Evolutionary conservation across 2,888 invertebrate genomes (phyloP), one percentile per base, ranked within the genome.

Genomic region (Leptothorax acervorum): DNA sequence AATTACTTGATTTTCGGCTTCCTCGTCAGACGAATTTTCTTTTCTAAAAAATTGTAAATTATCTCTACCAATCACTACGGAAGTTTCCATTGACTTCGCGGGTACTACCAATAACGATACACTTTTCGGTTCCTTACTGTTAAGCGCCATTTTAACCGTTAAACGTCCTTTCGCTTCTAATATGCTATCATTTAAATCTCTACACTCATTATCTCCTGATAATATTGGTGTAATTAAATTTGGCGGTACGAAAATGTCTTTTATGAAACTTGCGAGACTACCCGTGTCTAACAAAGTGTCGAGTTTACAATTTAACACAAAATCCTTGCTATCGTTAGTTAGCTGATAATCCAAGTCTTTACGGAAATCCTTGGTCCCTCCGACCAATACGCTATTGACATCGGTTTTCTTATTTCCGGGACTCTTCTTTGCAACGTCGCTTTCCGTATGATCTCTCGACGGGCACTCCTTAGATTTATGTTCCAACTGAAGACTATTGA

Each of bases 391-490:
- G 35, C 23, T 23, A 23, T 23, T 23, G 23, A 23, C 23, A 23
- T 23, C 23, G 23, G 23, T 23, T 23, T 23, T 23, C 23, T 51
- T 70, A n/a, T 70, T 35, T 18, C n/a, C n/a, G 0, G 3, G 3
- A 0, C 53, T 53, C 35, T 51, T 51, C 0, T n/a, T 51, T 15
- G 0, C 45, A 0, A n/a, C 11, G 1, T 5, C 18, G 28, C 5
- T 18, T 2, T 11, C n/a, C 4, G 23, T 4, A 1, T 0, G 0
- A 0, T 2, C 2, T 5, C 18, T 68, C n/a, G 39, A 4, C 0
- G 4, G 1, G 1, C 28, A 48, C 0, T 70, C 51, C n/a, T 35
- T 70, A 0, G n/a, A 18, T 0, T n/a, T 35, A 11, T 70, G 51
- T 5, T 51, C 70, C n/a, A 6, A 0, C 1, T 53, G 70, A 1